These are phyloP conservation scores for Polydrusus cervinus DNA, from an alignment of 2,888 invertebrate genomes.

Conservation along the genomic window DNA sequence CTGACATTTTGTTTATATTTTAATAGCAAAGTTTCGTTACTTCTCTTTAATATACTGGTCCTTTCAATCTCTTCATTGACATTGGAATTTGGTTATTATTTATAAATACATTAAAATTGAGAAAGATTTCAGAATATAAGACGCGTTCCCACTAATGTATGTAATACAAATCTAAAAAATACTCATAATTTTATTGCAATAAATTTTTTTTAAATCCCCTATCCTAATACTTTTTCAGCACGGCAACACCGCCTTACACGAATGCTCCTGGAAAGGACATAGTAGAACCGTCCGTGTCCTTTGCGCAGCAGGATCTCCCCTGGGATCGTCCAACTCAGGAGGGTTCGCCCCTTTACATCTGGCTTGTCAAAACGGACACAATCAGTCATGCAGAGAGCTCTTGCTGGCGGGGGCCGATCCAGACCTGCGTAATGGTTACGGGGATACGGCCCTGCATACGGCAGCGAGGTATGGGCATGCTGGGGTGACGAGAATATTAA, in stretches of 20 bases:
- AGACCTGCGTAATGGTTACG: constrained; percentile 94
- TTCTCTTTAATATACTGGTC: neutral
- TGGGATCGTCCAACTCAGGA: constrained; percentile 83
- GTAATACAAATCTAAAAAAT: too few relatives aligned
- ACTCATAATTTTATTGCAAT: neutral
- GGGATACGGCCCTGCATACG: constrained; percentile 95
- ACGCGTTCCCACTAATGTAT: too few relatives aligned
- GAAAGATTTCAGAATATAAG: too few relatives aligned
- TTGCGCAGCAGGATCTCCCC: constrained; percentile 78
- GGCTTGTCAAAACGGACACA: constrained; percentile 97
- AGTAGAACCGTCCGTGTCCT: constrained; percentile 87
- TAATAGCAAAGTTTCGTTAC: neutral
- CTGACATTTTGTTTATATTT: neutral
- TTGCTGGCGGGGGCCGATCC: constrained; percentile 91
- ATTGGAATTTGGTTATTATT: too few relatives aligned
- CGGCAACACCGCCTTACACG: constrained; percentile 95
- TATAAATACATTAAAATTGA: neutral
- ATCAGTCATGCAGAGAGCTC: constrained; percentile 92
- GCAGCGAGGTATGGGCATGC: constrained; percentile 97
- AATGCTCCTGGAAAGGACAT: constrained; percentile 96
- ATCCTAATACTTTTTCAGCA: constrained; percentile 76
- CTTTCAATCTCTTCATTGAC: neutral
- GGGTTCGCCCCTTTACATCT: constrained; percentile 96
- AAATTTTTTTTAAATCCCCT: neutral
- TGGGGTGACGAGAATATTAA: constrained; percentile 93